Evolutionary conservation across 2,888 invertebrate species (phyloP).

Genomic region (Cetonia aurata): DNA sequence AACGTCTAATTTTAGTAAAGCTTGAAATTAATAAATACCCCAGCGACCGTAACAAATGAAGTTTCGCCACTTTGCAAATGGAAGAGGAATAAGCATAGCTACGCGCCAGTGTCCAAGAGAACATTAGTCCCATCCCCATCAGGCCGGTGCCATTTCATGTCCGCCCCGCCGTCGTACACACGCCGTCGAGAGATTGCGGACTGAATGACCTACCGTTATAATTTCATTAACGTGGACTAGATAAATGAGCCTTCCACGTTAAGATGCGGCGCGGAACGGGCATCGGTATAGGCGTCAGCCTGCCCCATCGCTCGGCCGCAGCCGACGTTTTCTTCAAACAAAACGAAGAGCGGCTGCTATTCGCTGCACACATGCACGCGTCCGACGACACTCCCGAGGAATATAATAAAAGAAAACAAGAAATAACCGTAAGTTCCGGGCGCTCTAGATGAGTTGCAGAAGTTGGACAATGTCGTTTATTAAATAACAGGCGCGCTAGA

Average conservation of each 20-base stretch:
- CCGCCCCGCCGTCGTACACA: slow-evolving; percentile 18
- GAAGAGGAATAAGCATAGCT: slow-evolving; percentile 21
- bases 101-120: slow-evolving; percentile 9
- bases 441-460: slow-evolving; percentile 50
- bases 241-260: slow-evolving; percentile 68
- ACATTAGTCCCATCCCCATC: slow-evolving; percentile 4
- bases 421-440: slow-evolving; percentile 50
- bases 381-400: slow-evolving; percentile 56
- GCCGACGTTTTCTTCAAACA: slow-evolving; percentile 25
- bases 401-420: slow-evolving; percentile 59
- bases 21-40: slow-evolving; percentile 25
- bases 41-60: slow-evolving; percentile 12
- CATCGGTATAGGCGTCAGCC: slow-evolving; percentile 57
- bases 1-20: too few relatives aligned
- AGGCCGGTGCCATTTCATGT: background rate
- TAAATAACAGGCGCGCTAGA: slow-evolving; percentile 52
- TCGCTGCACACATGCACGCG: background rate
- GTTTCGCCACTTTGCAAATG: slow-evolving; percentile 20
- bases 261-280: slow-evolving; percentile 54
- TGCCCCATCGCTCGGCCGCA: slow-evolving; percentile 48
- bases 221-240: slow-evolving; percentile 70
- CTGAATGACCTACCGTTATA: slow-evolving; percentile 66
- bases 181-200: slow-evolving; percentile 58
- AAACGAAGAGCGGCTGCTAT: background rate
- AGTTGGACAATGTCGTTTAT: slow-evolving; percentile 44